These are phyloP conservation scores for Catostylus mosaicus DNA, from an alignment of 30 jellyfish, hydroid and myxozoan species.

Conservation along the genomic window DNA sequence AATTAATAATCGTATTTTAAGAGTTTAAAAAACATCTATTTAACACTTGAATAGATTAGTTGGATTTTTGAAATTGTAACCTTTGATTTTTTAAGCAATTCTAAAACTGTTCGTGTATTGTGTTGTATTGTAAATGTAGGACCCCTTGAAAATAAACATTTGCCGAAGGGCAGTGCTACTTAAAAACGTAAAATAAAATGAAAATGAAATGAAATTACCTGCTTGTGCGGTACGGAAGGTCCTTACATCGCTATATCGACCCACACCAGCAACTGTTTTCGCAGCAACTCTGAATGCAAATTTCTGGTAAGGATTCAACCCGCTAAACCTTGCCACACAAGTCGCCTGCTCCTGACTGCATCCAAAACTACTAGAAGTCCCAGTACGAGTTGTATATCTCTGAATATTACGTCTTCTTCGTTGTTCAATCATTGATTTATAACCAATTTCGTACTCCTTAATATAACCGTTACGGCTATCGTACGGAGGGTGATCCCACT, in stretches of 20 bases:
- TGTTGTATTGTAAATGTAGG: too few species aligned
- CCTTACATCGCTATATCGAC: slow-evolving; percentile 34
- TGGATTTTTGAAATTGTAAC: too few species aligned
- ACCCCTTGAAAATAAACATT: too few species aligned
- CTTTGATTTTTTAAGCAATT: too few species aligned
- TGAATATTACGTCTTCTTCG: not conserved
- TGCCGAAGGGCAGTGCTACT: too few species aligned
- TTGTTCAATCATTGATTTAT: slow-evolving; percentile 1
- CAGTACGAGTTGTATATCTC: not conserved
- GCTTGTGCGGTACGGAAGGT: slow-evolving; percentile 50
- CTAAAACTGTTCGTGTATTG: too few species aligned
- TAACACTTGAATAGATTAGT: too few species aligned
- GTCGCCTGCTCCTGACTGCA: not conserved
- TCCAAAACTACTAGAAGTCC: not conserved
- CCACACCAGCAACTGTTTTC: slow-evolving; percentile 41
- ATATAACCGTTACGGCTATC: slow-evolving; percentile 39
- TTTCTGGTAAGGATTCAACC: slow-evolving; percentile 40
- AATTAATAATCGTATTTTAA: too few species aligned
- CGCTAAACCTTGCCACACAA: slow-evolving; percentile 1
- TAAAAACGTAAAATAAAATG: too few species aligned
- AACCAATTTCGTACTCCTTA: slow-evolving; percentile 15
- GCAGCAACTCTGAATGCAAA: slow-evolving; percentile 67
- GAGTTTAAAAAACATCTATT: too few species aligned
- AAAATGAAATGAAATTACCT: slow-evolving; percentile 36
- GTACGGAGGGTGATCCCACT: slow-evolving; percentile 54